Percentiles rank a stretch among this genome's conserved stretches.
Conservation (phyloP, 1,140 invertebrate genomes). For the Drosophila simulans region DNA sequence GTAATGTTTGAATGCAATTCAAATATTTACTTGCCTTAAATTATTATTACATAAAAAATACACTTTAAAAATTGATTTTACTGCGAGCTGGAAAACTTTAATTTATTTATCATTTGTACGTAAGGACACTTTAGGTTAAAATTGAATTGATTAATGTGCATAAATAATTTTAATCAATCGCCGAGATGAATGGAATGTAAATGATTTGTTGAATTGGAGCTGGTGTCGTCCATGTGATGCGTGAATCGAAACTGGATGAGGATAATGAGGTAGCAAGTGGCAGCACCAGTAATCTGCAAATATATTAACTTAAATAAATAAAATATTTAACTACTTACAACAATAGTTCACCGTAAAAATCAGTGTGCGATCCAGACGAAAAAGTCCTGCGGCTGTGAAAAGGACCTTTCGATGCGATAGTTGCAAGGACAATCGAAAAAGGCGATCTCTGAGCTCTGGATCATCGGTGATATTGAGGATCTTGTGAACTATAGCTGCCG, state of each 20-base stretch:
- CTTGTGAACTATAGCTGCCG: conserved; percentile 76
- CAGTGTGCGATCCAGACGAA: conserved; percentile 77
- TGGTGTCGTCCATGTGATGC: conserved; percentile 57
- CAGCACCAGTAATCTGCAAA: conserved; percentile 72
- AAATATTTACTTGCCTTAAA: not conserved
- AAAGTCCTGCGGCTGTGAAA: conserved; percentile 78
- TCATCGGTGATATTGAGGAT: conserved; percentile 79
- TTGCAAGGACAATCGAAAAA: conserved; percentile 75
- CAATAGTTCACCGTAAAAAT: conserved; percentile 74
- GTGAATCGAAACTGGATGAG: conserved; percentile 73
- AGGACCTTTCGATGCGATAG: conserved; percentile 68
- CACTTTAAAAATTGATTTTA: not conserved
- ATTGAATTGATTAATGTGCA: too few species aligned
- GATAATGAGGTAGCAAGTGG: conserved; percentile 80
- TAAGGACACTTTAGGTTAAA: not conserved
- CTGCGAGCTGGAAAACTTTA: not conserved
- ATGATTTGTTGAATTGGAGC: conserved; percentile 17
- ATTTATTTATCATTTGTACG: not conserved
- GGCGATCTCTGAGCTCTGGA: conserved; percentile 63
- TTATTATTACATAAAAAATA: not conserved
- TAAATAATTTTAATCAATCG: conserved; percentile 3
- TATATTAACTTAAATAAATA: not conserved
- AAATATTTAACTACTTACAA: not conserved
- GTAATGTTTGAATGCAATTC: not conserved
- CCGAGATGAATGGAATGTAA: conserved; percentile 7